These are phyloP conservation scores for Prionailurus bengalensis DNA, from an alignment of 2,113 vertebrate species.

Conservation along the genomic window DNA sequence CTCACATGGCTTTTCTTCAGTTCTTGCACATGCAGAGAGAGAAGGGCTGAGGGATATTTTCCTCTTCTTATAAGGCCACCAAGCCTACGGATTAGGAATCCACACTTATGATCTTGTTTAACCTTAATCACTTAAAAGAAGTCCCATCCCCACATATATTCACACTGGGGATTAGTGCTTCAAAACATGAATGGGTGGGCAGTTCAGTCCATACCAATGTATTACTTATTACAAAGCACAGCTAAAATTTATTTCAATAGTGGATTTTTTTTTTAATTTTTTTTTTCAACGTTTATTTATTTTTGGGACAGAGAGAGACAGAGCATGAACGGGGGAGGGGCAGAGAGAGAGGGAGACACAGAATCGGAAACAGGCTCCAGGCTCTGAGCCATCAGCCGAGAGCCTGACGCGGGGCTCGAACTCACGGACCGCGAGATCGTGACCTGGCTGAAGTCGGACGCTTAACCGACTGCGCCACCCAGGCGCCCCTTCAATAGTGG, in stretches of 20 bases:
- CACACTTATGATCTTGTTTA: not conserved
- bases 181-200: not conserved
- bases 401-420: no score
- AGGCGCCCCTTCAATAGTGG: not conserved
- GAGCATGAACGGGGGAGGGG: no score
- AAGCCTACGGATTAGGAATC: not conserved
- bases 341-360: no score
- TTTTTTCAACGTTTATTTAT: no score
- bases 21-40: not conserved
- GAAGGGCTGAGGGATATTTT: not conserved
- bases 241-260: not conserved
- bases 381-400: no score
- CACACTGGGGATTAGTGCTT: not conserved
- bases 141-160: not conserved
- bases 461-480: no score
- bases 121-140: not conserved
- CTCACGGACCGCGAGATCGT: no score
- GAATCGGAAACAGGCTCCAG: no score
- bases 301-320: no score
- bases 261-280: not conserved
- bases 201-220: not conserved
- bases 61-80: not conserved
- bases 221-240: not conserved
- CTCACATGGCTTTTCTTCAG: not conserved
- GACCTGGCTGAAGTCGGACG: no score